Base-by-base conservation (phyloP, 2,888 invertebrate genomes). In the Plusia festucae region DNA sequence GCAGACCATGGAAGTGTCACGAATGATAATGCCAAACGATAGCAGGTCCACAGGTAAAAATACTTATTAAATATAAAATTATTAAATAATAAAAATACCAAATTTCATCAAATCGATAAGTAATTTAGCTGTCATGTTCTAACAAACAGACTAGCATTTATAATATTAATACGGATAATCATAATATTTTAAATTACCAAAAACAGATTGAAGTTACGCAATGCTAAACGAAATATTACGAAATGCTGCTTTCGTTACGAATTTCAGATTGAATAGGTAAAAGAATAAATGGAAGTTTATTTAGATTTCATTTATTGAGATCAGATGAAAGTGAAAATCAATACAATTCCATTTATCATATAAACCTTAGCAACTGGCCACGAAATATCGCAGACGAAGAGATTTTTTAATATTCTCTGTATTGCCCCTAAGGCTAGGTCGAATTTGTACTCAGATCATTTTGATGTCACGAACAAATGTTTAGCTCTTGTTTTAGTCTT, bases 231-330 rank as follows among this genome's bases (percentile, higher is more conserved):
- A n/a, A n/a, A n/a, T n/a, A 13, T 34, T 34, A 8, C 27, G 27
- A 7, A 27, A 27, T 27, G 7, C 5, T 7, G 27, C 30, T 30
- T 9, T 8, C 9, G n/a, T 40, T 40, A 40, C n/a, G 40, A n/a
- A 40, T 40, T 40, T n/a, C 40, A 40, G 40, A 40, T 40, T 40
- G 40, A 40, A n/a, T 40, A n/a, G 40, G 40, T n/a, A n/a, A 40
- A 40, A 3, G n/a, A 40, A n/a, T 40, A n/a, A 40, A n/a, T n/a
- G n/a, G n/a, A 40, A 40, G 40, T 40, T 40, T 40, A n/a, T 40
- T 40, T 40, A n/a, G 40, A 40, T 9, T 9, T 40, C 40, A 40
- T 40, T n/a, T n/a, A 40, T 5, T 40, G 40, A 40, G 40, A 40
- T 40, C 40, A 40, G 40, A 40, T 5, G 40, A 40, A 15, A 40